Percentiles rank a stretch among this genome's conserved stretches.
Evolutionary conservation across 2,797 vertebrate genomes (phyloP).

Genomic region (Muscicapa striata): DNA sequence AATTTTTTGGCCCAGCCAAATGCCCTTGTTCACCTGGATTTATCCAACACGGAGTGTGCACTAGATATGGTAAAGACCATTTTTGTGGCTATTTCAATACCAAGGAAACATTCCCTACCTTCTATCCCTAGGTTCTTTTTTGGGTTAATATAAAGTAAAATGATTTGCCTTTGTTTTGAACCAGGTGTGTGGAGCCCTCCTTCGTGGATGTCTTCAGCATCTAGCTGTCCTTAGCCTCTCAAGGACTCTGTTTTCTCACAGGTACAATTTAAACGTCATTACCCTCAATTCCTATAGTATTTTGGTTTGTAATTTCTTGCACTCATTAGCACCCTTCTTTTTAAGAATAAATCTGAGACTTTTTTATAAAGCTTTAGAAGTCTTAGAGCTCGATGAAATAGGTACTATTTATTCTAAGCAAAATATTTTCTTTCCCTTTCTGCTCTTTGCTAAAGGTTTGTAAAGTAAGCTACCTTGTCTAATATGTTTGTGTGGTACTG

Average conservation of each 20-base stretch:
- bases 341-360: background rate
- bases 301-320: background rate
- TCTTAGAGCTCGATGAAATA: background rate
- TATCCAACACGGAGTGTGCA: conserved; percentile 94
- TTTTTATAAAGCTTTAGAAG: background rate
- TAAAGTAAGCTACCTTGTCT: conserved; percentile 24
- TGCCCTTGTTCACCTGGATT: conserved; percentile 88
- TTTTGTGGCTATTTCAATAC: background rate
- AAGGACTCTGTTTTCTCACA: conserved; percentile 92
- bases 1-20: conserved; percentile 93
- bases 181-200: conserved; percentile 91
- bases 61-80: conserved; percentile 87
- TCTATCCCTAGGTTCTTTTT: background rate
- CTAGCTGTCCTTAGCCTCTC: conserved; percentile 90
- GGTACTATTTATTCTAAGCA: background rate
- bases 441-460: background rate
- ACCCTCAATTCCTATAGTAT: background rate
- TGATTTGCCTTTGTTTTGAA: background rate
- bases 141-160: background rate
- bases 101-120: background rate
- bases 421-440: background rate
- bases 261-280: conserved; percentile 74
- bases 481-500: background rate
- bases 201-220: conserved; percentile 90
- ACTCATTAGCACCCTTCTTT: background rate